Evolutionary conservation across 2,113 vertebrate species (phyloP).

Genomic region (human): DNA sequence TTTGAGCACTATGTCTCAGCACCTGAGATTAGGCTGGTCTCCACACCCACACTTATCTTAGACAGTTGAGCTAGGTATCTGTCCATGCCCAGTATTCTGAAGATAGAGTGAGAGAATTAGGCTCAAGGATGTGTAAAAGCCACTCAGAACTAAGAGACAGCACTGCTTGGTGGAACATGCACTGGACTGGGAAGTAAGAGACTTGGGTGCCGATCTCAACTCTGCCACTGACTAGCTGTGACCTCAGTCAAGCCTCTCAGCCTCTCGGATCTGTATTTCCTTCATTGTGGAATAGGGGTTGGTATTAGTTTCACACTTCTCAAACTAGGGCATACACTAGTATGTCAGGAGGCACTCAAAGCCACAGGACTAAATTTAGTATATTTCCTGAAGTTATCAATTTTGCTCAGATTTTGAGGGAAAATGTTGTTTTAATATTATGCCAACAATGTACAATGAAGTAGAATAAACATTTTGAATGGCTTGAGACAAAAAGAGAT

Average conservation of each 20-base stretch:
- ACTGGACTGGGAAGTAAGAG: background rate
- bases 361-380: background rate
- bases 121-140: background rate
- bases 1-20: background rate
- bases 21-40: background rate
- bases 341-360: background rate
- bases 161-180: background rate
- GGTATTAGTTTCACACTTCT: background rate
- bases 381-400: background rate
- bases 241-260: background rate
- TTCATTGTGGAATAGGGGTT: background rate
- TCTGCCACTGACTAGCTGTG: background rate
- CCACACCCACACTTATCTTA: background rate
- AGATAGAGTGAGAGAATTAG: background rate
- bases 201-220: background rate
- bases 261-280: background rate
- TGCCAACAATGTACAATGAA: background rate
- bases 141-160: background rate
- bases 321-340: background rate
- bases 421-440: constrained; percentile 24
- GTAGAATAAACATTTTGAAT: background rate
- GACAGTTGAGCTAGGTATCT: background rate
- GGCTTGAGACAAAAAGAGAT: background rate
- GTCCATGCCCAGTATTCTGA: background rate
- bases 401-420: constrained; percentile 12